Base-by-base conservation (phyloP, 2,888 invertebrate genomes). In the Hydrotaea cyrtoneurina region DNA sequence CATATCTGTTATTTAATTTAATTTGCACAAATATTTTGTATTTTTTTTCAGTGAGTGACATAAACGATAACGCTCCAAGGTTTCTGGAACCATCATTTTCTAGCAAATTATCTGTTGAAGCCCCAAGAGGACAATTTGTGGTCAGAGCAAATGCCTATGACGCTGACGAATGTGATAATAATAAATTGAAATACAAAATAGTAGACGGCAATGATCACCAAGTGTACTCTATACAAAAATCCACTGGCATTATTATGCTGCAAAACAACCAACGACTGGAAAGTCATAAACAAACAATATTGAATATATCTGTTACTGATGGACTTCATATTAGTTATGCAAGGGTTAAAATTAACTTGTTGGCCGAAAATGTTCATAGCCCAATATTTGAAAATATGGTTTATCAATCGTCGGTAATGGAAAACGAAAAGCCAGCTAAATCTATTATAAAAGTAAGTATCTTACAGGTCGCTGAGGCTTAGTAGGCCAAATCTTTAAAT, bases 281-380 rank as follows among this genome's bases (percentile, higher is more conserved):
- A 4, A 95, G 95, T 71, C 90, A 91, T 53, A 94, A 94, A 73
- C 93, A 94, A 75, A 95, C 95, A 89, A 93, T 95, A 82, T 94
- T 99, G 82, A 99, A 99, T 93, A 96, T 99, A 43, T 98, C 98
- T 0, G 98, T 98, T 53, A 97, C 97, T 78, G 99, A 99, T 93
- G 98, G 98, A 43, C 97, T 98, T 50, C 98, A 98, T 93, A 98
- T 97, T 8, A 96, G 95, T 86, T 98, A 96, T 92, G 95, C 97
- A 0, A 93, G 97, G 86, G 94, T 97, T 17, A 96, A 96, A 93
- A 95, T 97, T 71, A 94, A 96, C 89, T 94, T 96, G 85, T 93
- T 96, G 81, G 95, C 97, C 10, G 95, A 96, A 84, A 98, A 98
- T 93, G 93, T 94, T 87, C 94, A 95, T 91, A 94, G 96, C 87